Base-by-base conservation (phyloP, 2,113 vertebrate genomes). In the Corythoichthys haematopterus region DNA sequence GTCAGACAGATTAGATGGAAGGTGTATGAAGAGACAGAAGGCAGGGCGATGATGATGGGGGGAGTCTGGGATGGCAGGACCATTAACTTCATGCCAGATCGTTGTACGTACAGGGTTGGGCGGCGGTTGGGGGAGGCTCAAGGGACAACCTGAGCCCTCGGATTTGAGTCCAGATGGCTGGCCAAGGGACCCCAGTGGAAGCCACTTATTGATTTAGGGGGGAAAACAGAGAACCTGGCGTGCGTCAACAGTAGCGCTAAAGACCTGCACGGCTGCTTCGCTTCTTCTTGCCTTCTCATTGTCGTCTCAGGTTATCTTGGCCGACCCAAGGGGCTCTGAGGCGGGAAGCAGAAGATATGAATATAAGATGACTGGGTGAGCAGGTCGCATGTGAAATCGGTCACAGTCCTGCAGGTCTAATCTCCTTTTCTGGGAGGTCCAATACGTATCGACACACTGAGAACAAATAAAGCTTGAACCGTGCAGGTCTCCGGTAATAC, bases 81-180 rank as follows among this genome's bases (percentile, higher is more conserved):
- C 77, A 88, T 89, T 88, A 90, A 88, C 85, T 92, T 91, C 92
- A 89, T 93, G 90, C 87, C 77, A 90, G 93, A 92, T 88, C 92
- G 90, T 91, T 82, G 80, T 93, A 90, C 92, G 90, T 91, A 92
- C 63, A 80, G 93, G 91, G 86, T 79, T 80, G 83, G 74, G 69
- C 80, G 75, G 80, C 69, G 73, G 79, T 74, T 69, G 76, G 52
- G 60, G 40, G 11, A 46, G n/a, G 59, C 92, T 93, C 92, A 91
- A 33, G 71, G 91, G 92, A 94, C 92, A 95, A 95, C 95, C 94
- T 95, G 95, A 94, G 94, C 83, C 78, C 77, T 75, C 88, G 92
- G 93, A 93, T 95, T 94, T 93, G 84, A 89, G 90, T 87, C 94
- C 94, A 96, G 95, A 96, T 97, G 94, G 93, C 94, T 92, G 88